A percentile compares a stretch with the other conserved stretches of the same genome.
Conservation (phyloP, 2,888 invertebrate genomes). For the Crematogaster levior region DNA sequence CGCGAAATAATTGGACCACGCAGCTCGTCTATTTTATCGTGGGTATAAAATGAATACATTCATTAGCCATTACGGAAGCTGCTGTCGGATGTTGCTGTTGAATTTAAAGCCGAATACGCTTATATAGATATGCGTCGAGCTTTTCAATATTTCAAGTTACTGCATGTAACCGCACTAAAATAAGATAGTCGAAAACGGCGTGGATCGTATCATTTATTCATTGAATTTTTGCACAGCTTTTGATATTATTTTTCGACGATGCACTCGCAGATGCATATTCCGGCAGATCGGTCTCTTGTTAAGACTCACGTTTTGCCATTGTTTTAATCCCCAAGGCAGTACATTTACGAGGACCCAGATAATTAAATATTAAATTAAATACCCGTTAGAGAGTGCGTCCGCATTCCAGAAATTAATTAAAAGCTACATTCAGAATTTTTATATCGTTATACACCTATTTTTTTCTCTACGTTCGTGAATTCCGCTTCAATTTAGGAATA, state of each 20-base stretch:
- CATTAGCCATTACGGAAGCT: not conserved
- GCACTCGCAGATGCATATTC: not conserved
- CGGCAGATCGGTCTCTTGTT: not conserved
- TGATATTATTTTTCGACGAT: not conserved
- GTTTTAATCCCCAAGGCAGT: not conserved
- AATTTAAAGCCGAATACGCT: slow-evolving; percentile 7
- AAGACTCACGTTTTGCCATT: not conserved
- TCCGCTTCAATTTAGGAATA: not conserved
- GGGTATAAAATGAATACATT: slow-evolving; percentile 15
- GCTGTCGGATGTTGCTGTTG: slow-evolving; percentile 1
- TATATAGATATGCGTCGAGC: not conserved
- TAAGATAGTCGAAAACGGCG: slow-evolving; percentile 6
- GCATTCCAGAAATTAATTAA: slow-evolving; percentile 6
- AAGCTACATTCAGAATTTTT: not conserved
- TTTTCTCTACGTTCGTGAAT: not conserved
- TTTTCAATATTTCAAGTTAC: slow-evolving; percentile 44
- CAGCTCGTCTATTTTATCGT: not conserved
- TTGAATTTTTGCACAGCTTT: slow-evolving; percentile 25
- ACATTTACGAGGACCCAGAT: not conserved
- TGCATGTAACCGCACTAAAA: slow-evolving; percentile 2
- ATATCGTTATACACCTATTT: not conserved
- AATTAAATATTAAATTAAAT: not conserved
- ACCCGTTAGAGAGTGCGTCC: too few relatives aligned
- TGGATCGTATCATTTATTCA: slow-evolving; percentile 37
- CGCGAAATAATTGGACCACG: not conserved